Base-by-base conservation (phyloP, 2,888 invertebrate genomes). In the Tuberolachnus salignus region DNA sequence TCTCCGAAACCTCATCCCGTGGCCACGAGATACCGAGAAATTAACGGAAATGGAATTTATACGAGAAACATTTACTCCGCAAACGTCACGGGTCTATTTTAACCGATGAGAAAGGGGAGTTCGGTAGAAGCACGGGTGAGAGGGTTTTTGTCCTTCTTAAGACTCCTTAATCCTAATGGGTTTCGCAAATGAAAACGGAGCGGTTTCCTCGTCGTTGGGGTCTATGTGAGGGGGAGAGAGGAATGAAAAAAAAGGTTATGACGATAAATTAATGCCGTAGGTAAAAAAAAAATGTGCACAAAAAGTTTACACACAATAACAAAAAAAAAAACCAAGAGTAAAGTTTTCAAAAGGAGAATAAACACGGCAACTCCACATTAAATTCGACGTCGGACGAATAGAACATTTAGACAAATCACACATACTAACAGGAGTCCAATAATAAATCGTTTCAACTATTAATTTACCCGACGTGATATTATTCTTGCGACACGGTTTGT, bases 21-120 rank as follows among this genome's bases (percentile, higher is more conserved):
- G 34, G 51, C 61, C 69, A 57, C 66, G 19, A 66, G 67, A 59
- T 78, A 69, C 78, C 57, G 59, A 51, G 67, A 78, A 78, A 78
- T 78, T 67, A 78, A 78, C 69, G 69, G 69, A 78, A 78, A 78
- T 78, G 69, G 67, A 78, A 78, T 78, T 78, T 78, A 69, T 78
- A 67, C 42, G 67, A 69, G 78, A 59, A 69, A 69, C 69, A 78
- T 78, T 75, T 78, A 59, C 78, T 57, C 21, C 49, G 49, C 42
- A 69, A 69, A 69, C 78, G 75, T 75, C 67, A 78, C 59, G 34
- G 51, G 75, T 57, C 75, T 75, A 78, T 78, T 78, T 78, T 69
- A 59, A 34, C 49, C 26, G 23, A 69, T 1, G 57, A 75, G 66
- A 69, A 78, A 51, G 21, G 49, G 59, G 61, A 51, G 34, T 53